Conservation (phyloP, 2,113 vertebrate genomes). For the Osmerus mordax region DNA sequence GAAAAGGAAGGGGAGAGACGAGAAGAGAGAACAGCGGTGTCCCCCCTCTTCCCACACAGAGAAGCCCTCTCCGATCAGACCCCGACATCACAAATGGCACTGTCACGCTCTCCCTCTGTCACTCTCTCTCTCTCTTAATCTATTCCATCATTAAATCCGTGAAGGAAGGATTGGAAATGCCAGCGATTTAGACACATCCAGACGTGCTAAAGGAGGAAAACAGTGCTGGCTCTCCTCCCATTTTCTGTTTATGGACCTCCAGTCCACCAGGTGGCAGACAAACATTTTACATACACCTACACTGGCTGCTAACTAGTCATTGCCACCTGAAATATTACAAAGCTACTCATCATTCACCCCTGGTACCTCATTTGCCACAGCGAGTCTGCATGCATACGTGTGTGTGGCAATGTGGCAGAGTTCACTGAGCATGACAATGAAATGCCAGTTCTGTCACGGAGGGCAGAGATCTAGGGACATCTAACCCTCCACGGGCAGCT, state of each 20-base stretch:
- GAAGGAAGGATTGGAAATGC: no score
- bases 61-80: conserved; percentile 23
- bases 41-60: conserved; percentile 34
- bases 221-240: no score
- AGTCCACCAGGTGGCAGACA: no score
- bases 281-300: no score
- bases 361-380: conserved; percentile 36
- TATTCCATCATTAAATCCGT: no score
- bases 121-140: conserved; percentile 25
- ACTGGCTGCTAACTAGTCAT: no score
- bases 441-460: conserved; percentile 33
- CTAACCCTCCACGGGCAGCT: conserved; percentile 46
- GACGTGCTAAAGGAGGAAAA: no score
- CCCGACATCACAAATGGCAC: conserved; percentile 35
- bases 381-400: neutral
- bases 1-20: neutral
- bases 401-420: conserved; percentile 34
- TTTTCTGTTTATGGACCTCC: no score
- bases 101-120: conserved; percentile 37
- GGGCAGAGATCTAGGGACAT: conserved; percentile 54
- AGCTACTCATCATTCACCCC: conserved; percentile 19
- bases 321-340: conserved; percentile 24
- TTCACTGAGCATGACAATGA: conserved; percentile 50
- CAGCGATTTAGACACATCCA: no score
- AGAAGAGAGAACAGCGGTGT: conserved; percentile 10